Conservation (phyloP, 2,888 invertebrate species). For the Ormyrus pomaceus region DNA sequence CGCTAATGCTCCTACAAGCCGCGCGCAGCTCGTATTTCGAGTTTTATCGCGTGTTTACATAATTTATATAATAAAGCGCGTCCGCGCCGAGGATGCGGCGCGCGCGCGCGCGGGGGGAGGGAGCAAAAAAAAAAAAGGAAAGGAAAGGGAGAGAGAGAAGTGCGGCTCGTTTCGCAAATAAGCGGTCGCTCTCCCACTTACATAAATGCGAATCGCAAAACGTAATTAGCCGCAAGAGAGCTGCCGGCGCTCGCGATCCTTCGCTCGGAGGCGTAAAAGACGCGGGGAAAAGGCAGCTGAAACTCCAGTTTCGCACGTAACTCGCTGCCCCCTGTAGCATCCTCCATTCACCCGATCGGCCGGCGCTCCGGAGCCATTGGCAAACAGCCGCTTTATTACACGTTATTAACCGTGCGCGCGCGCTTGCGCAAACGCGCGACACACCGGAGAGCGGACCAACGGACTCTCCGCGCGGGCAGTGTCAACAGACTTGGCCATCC, state of each 20-base stretch:
- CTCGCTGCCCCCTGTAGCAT: conserved; percentile 50
- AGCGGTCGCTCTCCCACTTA: background rate
- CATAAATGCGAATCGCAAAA: conserved; percentile 42
- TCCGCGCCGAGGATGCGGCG: background rate
- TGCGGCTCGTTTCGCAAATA: background rate
- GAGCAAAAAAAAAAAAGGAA: background rate
- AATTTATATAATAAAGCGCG: conserved; percentile 37
- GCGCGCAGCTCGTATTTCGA: conserved; percentile 22
- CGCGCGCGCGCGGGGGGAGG: background rate
- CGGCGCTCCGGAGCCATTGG: background rate
- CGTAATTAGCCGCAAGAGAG: conserved; percentile 52
- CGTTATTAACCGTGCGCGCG: conserved; percentile 32
- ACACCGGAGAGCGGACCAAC: background rate
- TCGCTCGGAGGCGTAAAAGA: background rate
- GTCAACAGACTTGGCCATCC: background rate
- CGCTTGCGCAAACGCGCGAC: conserved; percentile 23
- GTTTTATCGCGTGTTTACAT: conserved; percentile 31
- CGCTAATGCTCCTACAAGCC: background rate
- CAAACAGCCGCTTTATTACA: conserved; percentile 53
- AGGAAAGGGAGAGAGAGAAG: background rate
- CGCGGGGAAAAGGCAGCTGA: conserved; percentile 7
- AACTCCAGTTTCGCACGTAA: conserved; percentile 43
- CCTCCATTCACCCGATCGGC: conserved; percentile 53
- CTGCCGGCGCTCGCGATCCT: background rate
- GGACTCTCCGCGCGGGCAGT: background rate